Evolutionary conservation across 2,888 invertebrate species (phyloP), one percentile per base, ranked within the genome.

Genomic region (Fabriciana adippe): DNA sequence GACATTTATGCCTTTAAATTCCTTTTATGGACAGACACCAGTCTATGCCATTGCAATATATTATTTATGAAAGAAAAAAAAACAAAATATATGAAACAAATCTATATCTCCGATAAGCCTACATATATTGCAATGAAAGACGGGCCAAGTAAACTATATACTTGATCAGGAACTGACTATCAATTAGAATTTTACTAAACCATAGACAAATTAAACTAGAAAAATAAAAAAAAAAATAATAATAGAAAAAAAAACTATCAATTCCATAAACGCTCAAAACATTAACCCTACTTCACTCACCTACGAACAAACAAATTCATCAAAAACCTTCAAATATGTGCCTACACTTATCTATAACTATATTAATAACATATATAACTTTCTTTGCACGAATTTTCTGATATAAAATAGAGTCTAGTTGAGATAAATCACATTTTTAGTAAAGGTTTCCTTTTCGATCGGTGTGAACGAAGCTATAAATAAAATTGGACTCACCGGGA

Each of bases 401-500:
- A 59, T 48, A 59, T 31, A 59, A 48, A 26, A 8, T n/a, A 48
- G 47, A n/a, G 47, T 57, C 26, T 35, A 35, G 35, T 59, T 59
- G 80, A 85, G 81, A 86, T 85, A 88, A 83, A 90, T 90, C 90
- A 90, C 88, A 90, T 87, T 85, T 31, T 59, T 31, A 81, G 78
- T 77, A 79, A 79, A 78, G 78, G 21, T 15, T 3, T 3, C 70
- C 72, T 75, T 75, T 67, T 71, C 62, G 62, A 73, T 81, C 80
- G 84, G 85, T 88, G 89, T 84, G 88, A 88, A 88, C 87, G 85
- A 85, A 75, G 65, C 31, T 55, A 14, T n/a, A 47, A n/a, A 59
- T 48, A 11, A 57, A 45, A 26, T n/a, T 31, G 13, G 47, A 59
- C 59, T 4, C 11, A 21, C 15, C 6, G 16, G 48, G 13, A 45